Evolutionary conservation across 1,140 invertebrate species (phyloP), one percentile per base, ranked within the genome.

Genomic region (Zophobas atratus): DNA sequence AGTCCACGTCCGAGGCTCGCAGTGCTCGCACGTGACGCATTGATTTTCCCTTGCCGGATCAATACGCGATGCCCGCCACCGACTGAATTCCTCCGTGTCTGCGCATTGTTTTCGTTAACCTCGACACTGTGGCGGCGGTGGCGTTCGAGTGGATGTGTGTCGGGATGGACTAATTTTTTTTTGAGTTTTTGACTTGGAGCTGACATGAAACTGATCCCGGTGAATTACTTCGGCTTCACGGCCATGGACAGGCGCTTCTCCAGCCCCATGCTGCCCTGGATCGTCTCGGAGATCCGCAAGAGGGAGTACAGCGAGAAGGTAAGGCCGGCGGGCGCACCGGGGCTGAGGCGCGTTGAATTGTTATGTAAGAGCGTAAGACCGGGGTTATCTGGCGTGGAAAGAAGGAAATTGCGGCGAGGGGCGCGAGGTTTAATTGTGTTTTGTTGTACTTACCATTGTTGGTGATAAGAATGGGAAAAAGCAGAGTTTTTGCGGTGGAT

Each of bases 171-270:
- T 20, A 20, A 20, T 20, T 20, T 20, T 20, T 20, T 20, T 20
- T 20, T 20, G 20, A 20, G 4, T 4, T 51, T 51, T 6, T 43
- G 60, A 67, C 8, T 35, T 36, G 8, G 8, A 1, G 60, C 38
- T 5, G 39, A 32, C 6, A 94, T 92, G 80, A 92, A 90, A 84
- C 86, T 93, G 53, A 90, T 92, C 39, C 90, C 92, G 1, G 89
- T 93, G 38, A 90, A 90, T 70, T 94, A 94, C 85, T 88, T 93
- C 38, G 93, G 94, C 34, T 92, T 88, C 84, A 92, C 93, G 5
- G 92, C 92, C 3, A 93, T 94, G 88, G 93, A 94, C 85, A 88
- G 91, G 46, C 39, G 75, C 8, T 76, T 70, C 41, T 76, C 75
- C 57, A 76, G 75, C 39, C 63, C 75, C 1, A 70, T 76, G 75